Conservation (phyloP, 2,888 invertebrate genomes). For the Erebia aethiops region DNA sequence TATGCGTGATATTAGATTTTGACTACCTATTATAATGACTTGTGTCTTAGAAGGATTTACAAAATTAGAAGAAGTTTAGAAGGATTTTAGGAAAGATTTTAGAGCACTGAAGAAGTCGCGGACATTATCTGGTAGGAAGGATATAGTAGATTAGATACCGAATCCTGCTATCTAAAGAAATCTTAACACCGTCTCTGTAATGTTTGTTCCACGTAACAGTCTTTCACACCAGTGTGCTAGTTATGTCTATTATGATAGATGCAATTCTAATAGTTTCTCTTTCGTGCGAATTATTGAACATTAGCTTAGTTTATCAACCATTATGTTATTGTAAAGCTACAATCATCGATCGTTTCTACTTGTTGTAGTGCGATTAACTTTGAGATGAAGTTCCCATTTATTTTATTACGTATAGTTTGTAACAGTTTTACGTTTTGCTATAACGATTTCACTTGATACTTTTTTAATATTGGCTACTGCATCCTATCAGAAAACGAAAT, state of each 20-base stretch:
- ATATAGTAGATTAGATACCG: no score
- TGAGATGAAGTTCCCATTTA: background rate
- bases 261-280: slow-evolving; percentile 22
- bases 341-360: slow-evolving; percentile 38
- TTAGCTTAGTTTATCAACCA: slow-evolving; percentile 12
- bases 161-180: no score
- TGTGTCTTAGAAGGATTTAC: no score
- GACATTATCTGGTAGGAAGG: no score
- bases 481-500: background rate
- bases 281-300: slow-evolving; percentile 12
- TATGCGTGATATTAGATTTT: no score
- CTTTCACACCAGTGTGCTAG: background rate
- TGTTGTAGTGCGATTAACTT: slow-evolving; percentile 39
- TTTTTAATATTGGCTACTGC: background rate
- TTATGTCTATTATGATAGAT: slow-evolving; percentile 16
- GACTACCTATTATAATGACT: no score
- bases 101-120: no score
- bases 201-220: slow-evolving; percentile 7
- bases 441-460: slow-evolving; percentile 10
- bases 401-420: background rate
- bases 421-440: background rate
- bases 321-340: slow-evolving; percentile 25
- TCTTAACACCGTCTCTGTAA: background rate
- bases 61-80: no score
- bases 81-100: no score